phyloP scores from a whole-genome alignment of 2,113 vertebrate genomes.

The Machaerirhynchus nigripectus region DNA sequence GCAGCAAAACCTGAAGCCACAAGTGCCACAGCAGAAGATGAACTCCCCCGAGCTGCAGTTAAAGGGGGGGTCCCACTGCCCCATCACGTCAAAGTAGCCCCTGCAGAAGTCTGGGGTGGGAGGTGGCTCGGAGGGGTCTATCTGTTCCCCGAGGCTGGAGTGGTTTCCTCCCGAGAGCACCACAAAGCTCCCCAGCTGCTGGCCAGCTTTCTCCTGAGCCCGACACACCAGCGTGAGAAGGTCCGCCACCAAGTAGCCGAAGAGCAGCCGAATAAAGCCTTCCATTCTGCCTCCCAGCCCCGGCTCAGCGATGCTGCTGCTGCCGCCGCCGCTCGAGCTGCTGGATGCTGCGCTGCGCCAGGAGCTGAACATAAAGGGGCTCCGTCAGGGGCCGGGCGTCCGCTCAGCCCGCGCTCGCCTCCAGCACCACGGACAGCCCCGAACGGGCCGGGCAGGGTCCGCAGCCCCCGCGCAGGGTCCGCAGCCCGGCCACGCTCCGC shows the following conservation, averaged over 20 bases:
- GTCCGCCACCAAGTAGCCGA: constrained; percentile 92
- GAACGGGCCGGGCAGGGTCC: constrained; percentile 17
- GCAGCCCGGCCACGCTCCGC: background rate
- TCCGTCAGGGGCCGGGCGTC: constrained; percentile 67
- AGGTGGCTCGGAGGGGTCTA: constrained; percentile 83
- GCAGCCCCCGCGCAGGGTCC: background rate
- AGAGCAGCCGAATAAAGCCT: constrained; percentile 80
- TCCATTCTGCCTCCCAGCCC: constrained; percentile 76
- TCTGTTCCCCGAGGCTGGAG: constrained; percentile 83
- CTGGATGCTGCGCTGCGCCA: constrained; percentile 72
- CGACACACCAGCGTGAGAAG: constrained; percentile 88
- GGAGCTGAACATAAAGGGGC: constrained; percentile 73
- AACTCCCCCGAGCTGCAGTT: constrained; percentile 95
- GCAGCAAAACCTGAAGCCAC: constrained; percentile 99
- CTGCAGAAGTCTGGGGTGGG: constrained; percentile 89
- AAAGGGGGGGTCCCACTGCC: constrained; percentile 98
- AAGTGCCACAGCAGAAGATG: constrained; percentile 98
- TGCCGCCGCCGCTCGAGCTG: constrained; percentile 65
- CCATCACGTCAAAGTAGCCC: constrained; percentile 99
- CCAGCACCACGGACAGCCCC: constrained; percentile 64
- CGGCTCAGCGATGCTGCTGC: constrained; percentile 57
- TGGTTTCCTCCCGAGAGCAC: constrained; percentile 90
- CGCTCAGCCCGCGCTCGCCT: constrained; percentile 61
- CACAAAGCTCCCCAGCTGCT: constrained; percentile 88
- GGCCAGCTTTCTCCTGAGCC: constrained; percentile 90